These are phyloP conservation scores for Charaxes varanes DNA, from an alignment of 1,140 invertebrate species.

Conservation along the genomic window DNA sequence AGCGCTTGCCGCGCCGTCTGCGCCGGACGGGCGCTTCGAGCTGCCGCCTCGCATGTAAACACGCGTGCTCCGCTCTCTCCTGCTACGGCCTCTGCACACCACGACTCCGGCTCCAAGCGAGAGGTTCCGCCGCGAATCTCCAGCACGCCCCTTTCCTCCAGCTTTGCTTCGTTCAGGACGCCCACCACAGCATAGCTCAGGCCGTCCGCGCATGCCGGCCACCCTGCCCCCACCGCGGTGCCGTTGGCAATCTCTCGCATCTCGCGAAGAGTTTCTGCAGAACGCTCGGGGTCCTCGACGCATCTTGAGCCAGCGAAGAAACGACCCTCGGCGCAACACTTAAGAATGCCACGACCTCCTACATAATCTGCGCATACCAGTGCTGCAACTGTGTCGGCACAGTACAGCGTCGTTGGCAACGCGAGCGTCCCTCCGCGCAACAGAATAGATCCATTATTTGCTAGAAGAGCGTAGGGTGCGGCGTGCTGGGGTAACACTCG, in stretches of 20 bases:
- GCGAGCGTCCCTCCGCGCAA: slow-evolving; percentile 48
- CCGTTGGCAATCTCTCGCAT: slow-evolving; percentile 45
- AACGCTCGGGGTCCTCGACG: slow-evolving; percentile 77
- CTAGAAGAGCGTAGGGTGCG: slow-evolving; percentile 65
- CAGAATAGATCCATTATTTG: slow-evolving; percentile 75
- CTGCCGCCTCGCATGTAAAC: slow-evolving; percentile 76
- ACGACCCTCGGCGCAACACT: slow-evolving; percentile 47
- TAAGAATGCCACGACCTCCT: slow-evolving; percentile 24
- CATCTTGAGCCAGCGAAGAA: slow-evolving; percentile 55
- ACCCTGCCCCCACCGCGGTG: slow-evolving; percentile 55
- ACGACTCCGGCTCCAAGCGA: slow-evolving; percentile 68
- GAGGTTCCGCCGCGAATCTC: slow-evolving; percentile 33
- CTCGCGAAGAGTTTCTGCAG: slow-evolving; percentile 75
- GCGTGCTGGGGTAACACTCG: slow-evolving; percentile 36
- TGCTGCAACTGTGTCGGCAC: slow-evolving; percentile 75
- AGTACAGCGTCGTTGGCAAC: slow-evolving; percentile 72
- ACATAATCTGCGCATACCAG: slow-evolving; percentile 73
- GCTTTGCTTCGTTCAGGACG: slow-evolving; percentile 60
- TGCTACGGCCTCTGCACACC: slow-evolving; percentile 77
- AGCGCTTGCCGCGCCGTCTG: slow-evolving; percentile 62
- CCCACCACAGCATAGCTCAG: slow-evolving; percentile 55
- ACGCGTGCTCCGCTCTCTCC: slow-evolving; percentile 67
- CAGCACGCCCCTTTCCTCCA: slow-evolving; percentile 69
- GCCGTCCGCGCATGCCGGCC: slow-evolving; percentile 54
- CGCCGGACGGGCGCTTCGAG: slow-evolving; percentile 66